These are phyloP conservation scores for Chrysotoxum bicinctum DNA, from an alignment of 2,888 invertebrate species.

Conservation along the genomic window DNA sequence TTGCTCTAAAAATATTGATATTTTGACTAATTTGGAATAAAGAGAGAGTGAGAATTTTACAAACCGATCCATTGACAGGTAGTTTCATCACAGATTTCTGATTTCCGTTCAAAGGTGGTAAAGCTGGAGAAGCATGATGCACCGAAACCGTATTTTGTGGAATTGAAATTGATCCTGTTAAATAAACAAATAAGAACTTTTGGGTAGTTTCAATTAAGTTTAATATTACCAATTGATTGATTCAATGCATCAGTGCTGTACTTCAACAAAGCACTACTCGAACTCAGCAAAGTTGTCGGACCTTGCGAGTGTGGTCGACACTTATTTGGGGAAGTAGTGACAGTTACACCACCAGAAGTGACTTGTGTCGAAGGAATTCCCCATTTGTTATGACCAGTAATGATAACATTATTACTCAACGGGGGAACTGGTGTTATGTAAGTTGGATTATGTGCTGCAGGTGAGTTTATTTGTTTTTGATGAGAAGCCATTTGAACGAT, in stretches of 20 bases:
- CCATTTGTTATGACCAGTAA: constrained; percentile 83
- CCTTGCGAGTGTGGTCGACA: constrained; percentile 84
- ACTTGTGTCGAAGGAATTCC: constrained; percentile 82
- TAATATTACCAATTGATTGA: constrained; percentile 79
- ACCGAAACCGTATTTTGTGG: constrained; percentile 81
- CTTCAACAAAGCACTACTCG: constrained; percentile 80
- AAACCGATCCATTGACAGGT: constrained; percentile 79
- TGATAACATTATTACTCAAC: constrained; percentile 82
- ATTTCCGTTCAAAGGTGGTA: constrained; percentile 78
- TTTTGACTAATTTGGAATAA: not conserved
- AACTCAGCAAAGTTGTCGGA: constrained; percentile 81
- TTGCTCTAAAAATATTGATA: constrained; percentile 73
- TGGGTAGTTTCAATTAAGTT: not conserved
- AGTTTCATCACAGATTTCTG: constrained; percentile 81
- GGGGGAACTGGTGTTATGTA: constrained; percentile 81
- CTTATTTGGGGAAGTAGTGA: constrained; percentile 84
- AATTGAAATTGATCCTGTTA: constrained; percentile 79
- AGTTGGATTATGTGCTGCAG: constrained; percentile 76
- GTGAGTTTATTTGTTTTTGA: constrained; percentile 72
- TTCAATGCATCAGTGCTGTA: constrained; percentile 81
- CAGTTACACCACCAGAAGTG: constrained; percentile 84
- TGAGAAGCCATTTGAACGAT: constrained; percentile 79
- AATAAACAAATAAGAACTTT: not conserved
- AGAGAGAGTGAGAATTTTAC: constrained; percentile 12
- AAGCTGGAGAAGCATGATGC: constrained; percentile 81